Evolutionary conservation across 2,888 invertebrate species (phyloP), one percentile per base, ranked within the genome.

Genomic region (Caenorhabditis japonica): DNA sequence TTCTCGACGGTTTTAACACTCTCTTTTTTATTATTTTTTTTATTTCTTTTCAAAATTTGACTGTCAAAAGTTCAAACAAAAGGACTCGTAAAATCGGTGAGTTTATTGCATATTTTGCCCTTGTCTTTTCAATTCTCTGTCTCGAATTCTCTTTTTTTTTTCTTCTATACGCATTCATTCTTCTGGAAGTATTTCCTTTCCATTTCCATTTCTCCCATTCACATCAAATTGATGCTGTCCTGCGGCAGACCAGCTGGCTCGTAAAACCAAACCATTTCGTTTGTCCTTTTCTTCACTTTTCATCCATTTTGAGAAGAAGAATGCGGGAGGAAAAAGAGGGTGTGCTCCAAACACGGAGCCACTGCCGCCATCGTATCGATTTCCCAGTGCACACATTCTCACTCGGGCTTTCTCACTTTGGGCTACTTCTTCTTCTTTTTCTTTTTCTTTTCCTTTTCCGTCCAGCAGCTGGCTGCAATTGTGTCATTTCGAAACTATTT

Each of bases 301-400:
- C 38, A 33, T 47, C 47, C 47, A 47, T 47, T 47, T 47, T 33
- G 33, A 47, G 47, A 33, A 47, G 46, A 43, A 15, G 30, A 13
- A 27, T 33, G 47, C 47, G 23, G 27, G 39, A 23, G 36, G 17
- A 30, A 36, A 27, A 30, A 25, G 10, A n/a, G 7, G 21, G 39
- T 13, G 38, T 34, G 21, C 44, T 51, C 61, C 61, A 51, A 51
- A 51, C 61, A 52, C 52, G 34, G 38, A n/a, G n/a, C n/a, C n/a
- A n/a, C n/a, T n/a, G n/a, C n/a, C n/a, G n/a, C n/a, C 62, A 34
- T 62, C 62, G 46, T 62, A 62, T 62, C 62, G 62, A 62, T 62
- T 62, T 62, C 62, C 53, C 62, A 53, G 62, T 46, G 25, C n/a
- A n/a, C n/a, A n/a, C n/a, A n/a, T n/a, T n/a, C n/a, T n/a, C n/a